Evolutionary conservation across 2,797 vertebrate species (phyloP).

Genomic region (Gorsachius magnificus): DNA sequence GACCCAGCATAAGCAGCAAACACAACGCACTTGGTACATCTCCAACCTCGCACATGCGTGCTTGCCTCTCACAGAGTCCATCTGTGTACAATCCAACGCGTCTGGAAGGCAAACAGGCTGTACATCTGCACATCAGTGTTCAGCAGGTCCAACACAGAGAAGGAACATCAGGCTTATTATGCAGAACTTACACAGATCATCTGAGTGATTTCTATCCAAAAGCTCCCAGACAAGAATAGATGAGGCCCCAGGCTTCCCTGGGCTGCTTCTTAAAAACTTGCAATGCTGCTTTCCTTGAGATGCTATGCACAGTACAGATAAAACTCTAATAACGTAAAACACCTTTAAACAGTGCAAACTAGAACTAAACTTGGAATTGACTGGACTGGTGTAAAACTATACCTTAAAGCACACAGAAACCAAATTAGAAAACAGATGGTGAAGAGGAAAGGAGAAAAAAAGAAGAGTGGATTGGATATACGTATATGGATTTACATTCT

Average conservation of each 20-base stretch:
- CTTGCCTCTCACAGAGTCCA: background rate
- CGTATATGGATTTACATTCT: slow-evolving; percentile 62
- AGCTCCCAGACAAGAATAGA: background rate
- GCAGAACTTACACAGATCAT: background rate
- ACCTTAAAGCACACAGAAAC: slow-evolving; percentile 51
- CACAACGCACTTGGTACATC: accelerated
- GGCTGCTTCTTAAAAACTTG: background rate
- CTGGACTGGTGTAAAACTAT: slow-evolving; percentile 34
- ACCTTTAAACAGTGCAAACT: background rate
- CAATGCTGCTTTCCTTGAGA: background rate
- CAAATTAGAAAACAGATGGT: slow-evolving; percentile 61
- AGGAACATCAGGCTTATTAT: background rate
- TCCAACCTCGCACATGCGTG: accelerated
- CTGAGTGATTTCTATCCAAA: slow-evolving; percentile 4
- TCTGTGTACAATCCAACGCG: background rate
- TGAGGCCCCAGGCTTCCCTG: background rate
- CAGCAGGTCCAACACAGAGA: background rate
- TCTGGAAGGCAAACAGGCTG: background rate
- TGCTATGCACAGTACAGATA: background rate
- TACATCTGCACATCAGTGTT: slow-evolving; percentile 8
- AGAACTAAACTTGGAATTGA: slow-evolving; percentile 32
- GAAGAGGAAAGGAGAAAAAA: slow-evolving; percentile 31
- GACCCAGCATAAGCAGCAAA: background rate
- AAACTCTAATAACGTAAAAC: slow-evolving; percentile 1
- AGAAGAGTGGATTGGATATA: slow-evolving; percentile 37